Evolutionary conservation across 2,113 vertebrate species (phyloP).

Genomic region (Anguilla japonica): DNA sequence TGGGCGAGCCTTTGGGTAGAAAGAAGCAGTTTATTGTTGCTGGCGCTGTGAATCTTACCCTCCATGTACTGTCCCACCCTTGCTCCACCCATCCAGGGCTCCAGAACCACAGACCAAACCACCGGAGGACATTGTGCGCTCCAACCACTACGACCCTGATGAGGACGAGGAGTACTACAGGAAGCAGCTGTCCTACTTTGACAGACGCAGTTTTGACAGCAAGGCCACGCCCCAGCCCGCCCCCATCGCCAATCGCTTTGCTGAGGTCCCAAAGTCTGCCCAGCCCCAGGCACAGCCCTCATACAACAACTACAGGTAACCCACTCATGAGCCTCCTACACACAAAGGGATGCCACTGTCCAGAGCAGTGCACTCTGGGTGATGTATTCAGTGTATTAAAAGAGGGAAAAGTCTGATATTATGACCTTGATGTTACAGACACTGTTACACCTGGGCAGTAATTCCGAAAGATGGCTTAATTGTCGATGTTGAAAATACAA

Average conservation of each 20-base stretch:
- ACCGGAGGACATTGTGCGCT: constrained; percentile 81
- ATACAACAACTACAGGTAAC: constrained; percentile 85
- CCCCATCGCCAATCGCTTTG: constrained; percentile 75
- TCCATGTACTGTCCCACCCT: no score
- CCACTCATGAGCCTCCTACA: constrained; percentile 15
- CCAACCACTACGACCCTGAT: constrained; percentile 90
- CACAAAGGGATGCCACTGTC: background rate
- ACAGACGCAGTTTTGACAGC: constrained; percentile 88
- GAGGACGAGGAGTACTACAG: constrained; percentile 96
- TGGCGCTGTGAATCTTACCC: background rate
- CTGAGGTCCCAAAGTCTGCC: constrained; percentile 78
- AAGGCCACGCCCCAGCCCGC: constrained; percentile 76
- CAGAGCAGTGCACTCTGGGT: background rate
- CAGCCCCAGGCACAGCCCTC: constrained; percentile 76
- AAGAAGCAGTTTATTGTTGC: background rate
- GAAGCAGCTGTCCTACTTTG: constrained; percentile 95
- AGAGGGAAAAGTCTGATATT: background rate
- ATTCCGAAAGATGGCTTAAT: background rate
- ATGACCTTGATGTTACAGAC: background rate
- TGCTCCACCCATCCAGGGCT: constrained; percentile 67
- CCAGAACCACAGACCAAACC: constrained; percentile 86
- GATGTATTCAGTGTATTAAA: background rate
- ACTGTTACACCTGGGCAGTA: background rate
- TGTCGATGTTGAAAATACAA: background rate
- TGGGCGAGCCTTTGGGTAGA: background rate